Evolutionary conservation across 2,113 vertebrate genomes (phyloP).

Genomic region (Mus pahari): DNA sequence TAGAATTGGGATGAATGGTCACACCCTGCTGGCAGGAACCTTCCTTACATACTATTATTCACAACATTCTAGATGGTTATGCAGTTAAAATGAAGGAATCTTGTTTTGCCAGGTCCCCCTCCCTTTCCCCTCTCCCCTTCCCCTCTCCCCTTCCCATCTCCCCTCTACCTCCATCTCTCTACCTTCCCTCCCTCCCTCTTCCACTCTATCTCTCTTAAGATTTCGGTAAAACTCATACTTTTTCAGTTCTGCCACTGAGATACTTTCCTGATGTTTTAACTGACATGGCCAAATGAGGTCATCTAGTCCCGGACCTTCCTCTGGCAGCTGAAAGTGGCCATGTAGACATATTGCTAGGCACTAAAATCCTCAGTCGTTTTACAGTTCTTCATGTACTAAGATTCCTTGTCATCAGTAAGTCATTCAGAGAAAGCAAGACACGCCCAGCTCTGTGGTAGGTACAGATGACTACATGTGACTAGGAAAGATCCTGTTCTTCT

Average conservation of each 20-base stretch:
- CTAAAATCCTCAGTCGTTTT: constrained; percentile 38
- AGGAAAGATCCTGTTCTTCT: not conserved
- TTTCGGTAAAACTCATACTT: not conserved
- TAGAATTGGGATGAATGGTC: not conserved
- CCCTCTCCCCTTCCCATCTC: not conserved
- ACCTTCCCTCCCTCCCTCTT: not conserved
- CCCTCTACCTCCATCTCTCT: too few species aligned
- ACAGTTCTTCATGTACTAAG: not conserved
- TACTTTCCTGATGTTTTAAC: constrained; percentile 45
- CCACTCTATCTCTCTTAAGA: not conserved
- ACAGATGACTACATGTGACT: not conserved
- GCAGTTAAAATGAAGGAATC: not conserved
- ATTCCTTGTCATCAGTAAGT: constrained; percentile 17
- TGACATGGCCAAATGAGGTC: constrained; percentile 64
- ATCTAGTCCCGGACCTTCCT: constrained; percentile 24
- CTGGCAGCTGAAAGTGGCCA: constrained; percentile 13
- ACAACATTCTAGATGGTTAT: not conserved
- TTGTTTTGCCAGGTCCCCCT: not conserved
- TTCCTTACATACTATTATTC: constrained; percentile 3
- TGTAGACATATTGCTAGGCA: constrained; percentile 18
- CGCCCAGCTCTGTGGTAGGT: not conserved
- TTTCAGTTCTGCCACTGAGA: constrained; percentile 48
- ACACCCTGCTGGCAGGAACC: not conserved
- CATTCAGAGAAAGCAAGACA: not conserved
- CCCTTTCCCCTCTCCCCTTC: too few species aligned